Evolutionary conservation across 1,140 invertebrate species (phyloP).

Genomic region (Ganaspis sp.): DNA sequence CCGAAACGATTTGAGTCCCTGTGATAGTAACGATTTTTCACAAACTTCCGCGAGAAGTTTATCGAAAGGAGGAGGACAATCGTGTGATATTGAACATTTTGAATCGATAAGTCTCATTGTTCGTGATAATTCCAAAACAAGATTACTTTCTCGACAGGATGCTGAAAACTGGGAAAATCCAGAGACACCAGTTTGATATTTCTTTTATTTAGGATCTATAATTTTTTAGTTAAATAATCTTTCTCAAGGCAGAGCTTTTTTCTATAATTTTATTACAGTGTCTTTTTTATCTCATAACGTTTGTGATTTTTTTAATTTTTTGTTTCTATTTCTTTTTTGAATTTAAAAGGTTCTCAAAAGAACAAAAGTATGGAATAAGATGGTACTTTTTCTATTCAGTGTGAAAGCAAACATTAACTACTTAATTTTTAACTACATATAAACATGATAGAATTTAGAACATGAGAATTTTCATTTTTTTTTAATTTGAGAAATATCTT

Average conservation of each 20-base stretch:
- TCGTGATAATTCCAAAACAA: conserved; percentile 50
- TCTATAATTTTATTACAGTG: background rate
- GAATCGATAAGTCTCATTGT: conserved; percentile 56
- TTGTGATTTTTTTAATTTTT: background rate
- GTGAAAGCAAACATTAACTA: too few relatives aligned
- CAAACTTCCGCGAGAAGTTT: conserved; percentile 55
- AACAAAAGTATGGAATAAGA: too few relatives aligned
- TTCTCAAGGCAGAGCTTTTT: background rate
- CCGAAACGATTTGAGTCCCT: conserved; percentile 52
- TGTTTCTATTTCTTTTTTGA: too few relatives aligned
- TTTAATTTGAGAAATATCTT: too few relatives aligned
- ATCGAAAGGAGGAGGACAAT: conserved; percentile 54
- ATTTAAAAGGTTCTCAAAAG: too few relatives aligned
- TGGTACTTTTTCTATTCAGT: too few relatives aligned
- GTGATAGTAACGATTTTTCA: conserved; percentile 56
- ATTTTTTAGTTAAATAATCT: background rate
- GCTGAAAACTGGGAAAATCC: conserved; percentile 68
- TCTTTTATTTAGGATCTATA: conserved; percentile 3
- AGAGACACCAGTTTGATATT: conserved; percentile 69
- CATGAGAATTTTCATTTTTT: too few relatives aligned
- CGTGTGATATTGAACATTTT: conserved; percentile 47
- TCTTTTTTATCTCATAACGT: background rate
- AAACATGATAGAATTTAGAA: too few relatives aligned
- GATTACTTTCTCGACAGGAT: conserved; percentile 55
- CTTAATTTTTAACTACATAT: too few relatives aligned